Evolutionary conservation across 2,888 invertebrate genomes (phyloP), one percentile per base, ranked within the genome.

Genomic region (Cordilura impudica): DNA sequence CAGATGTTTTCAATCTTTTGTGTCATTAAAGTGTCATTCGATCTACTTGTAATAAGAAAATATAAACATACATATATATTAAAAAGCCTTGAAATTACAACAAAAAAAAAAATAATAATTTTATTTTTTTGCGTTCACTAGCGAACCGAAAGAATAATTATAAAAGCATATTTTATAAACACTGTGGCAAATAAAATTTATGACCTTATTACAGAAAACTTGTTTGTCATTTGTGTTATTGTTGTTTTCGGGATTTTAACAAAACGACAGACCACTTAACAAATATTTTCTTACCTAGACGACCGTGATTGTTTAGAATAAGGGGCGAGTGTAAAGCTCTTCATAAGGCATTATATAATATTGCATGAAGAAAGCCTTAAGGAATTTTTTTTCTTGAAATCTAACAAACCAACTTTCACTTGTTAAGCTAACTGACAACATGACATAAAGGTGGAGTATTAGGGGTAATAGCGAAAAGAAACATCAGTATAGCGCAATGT

Each of bases 221-320:
- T 69, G 18, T 47, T 43, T 47, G 47, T 45, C 70, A 53, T 45
- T 21, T 60, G 35, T 29, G 2, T 66, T 14, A 2, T 60, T 56
- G n/a, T 43, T 49, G 18, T 47, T 43, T 5, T 47, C 19, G n/a
- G 6, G 29, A 12, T 39, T 67, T 56, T 39, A 21, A 43, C 10
- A 43, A 39, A 69, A 73, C 39, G 56, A 61, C 66, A 74, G 61
- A 74, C 60, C 66, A 78, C 66, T 78, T 78, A 71, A 66, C 70
- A 74, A 70, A 53, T 19, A 78, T 54, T 74, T 78, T 60, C 66
- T 74, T 74, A 74, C 74, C 78, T 78, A 78, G 78, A 74, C 78
- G 70, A 78, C 73, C 56, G 45, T 23, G 21, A 39, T 47, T 65
- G 47, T 47, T 73, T 21, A 39, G 16, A 39, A 51, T 35, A n/a